Evolutionary conservation across 2,888 invertebrate genomes (phyloP).

Genomic region (Lithophane ornitopus): DNA sequence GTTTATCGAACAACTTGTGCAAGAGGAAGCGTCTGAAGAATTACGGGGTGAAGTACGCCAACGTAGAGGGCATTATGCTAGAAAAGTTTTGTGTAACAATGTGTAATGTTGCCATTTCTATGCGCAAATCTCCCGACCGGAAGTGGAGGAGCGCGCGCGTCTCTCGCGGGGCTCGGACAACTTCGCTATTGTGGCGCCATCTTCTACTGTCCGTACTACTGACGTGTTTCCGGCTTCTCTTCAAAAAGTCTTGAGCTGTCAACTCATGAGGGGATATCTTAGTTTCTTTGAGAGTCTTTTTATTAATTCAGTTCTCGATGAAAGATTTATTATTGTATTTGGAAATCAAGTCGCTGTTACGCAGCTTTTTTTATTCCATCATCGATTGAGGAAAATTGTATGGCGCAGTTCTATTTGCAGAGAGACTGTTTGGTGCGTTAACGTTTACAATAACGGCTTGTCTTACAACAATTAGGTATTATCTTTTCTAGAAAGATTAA

Average conservation of each 20-base stretch:
- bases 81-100: slow-evolving; percentile 89
- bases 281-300: slow-evolving; percentile 88
- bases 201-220: slow-evolving; percentile 87
- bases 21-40: slow-evolving; percentile 81
- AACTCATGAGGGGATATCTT: slow-evolving; percentile 84
- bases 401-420: slow-evolving; percentile 22
- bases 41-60: slow-evolving; percentile 82
- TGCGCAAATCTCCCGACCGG: slow-evolving; percentile 86
- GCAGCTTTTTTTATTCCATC: slow-evolving; percentile 24
- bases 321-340: slow-evolving; percentile 82
- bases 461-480: slow-evolving; percentile 21
- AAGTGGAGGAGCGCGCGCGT: slow-evolving; percentile 78
- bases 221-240: slow-evolving; percentile 89
- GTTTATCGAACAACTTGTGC: slow-evolving; percentile 80
- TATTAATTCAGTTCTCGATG: slow-evolving; percentile 79
- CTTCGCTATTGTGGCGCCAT: slow-evolving; percentile 88
- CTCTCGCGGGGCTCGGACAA: slow-evolving; percentile 78
- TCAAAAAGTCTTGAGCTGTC: slow-evolving; percentile 89
- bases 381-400: slow-evolving; percentile 33
- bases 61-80: slow-evolving; percentile 84
- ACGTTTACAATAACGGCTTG: slow-evolving; percentile 3
- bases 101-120: slow-evolving; percentile 90
- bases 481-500: slow-evolving; percentile 21
- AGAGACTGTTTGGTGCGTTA: slow-evolving; percentile 34
- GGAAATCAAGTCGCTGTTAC: slow-evolving; percentile 49